Conservation (phyloP, 2,113 vertebrate genomes). For the Euleptes europaea region DNA sequence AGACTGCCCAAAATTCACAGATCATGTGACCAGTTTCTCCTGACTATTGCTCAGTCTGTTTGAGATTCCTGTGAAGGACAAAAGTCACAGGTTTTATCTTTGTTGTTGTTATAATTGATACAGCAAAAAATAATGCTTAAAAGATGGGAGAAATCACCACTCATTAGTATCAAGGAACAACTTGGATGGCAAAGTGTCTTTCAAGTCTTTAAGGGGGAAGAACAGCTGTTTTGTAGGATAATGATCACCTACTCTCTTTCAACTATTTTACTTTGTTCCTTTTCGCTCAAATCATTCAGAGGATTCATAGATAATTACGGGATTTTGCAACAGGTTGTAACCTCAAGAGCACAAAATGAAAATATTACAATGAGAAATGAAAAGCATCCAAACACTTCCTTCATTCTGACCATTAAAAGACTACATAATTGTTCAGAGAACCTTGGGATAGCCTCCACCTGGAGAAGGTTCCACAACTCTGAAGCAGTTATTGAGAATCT, state of each 20-base stretch:
- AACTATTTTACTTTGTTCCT: background rate
- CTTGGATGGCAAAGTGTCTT: background rate
- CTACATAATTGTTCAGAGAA: background rate
- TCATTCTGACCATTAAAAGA: background rate
- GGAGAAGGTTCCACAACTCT: background rate
- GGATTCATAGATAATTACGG: background rate
- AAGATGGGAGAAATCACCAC: background rate
- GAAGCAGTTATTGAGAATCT: background rate
- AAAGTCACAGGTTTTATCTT: background rate
- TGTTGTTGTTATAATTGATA: background rate
- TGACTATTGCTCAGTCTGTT: background rate
- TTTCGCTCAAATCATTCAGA: background rate
- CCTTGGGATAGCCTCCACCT: background rate
- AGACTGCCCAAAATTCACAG: background rate
- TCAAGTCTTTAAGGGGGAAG: too few relatives aligned
- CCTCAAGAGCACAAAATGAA: background rate
- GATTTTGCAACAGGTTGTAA: background rate
- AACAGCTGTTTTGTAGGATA: background rate
- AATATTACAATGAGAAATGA: background rate
- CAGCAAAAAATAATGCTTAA: background rate
- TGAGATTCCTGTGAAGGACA: background rate
- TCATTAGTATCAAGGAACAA: background rate
- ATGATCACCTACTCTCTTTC: background rate
- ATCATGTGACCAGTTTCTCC: background rate
- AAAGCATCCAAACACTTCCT: background rate